Base-by-base conservation (phyloP, 2,888 invertebrate species). In the Lasius platythorax region DNA sequence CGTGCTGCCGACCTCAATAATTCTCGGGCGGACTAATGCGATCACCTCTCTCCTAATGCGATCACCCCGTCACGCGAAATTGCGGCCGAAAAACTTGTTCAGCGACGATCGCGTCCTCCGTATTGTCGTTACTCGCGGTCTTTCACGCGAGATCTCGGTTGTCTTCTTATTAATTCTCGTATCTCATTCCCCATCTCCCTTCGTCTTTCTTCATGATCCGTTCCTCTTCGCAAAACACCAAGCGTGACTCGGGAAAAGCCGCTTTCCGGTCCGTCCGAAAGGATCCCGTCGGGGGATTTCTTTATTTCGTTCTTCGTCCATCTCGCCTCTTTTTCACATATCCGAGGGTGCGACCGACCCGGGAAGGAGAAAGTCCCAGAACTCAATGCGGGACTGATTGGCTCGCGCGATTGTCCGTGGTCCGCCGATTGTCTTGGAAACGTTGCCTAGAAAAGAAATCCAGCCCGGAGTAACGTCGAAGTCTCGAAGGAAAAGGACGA, bases 381-480 rank as follows among this genome's bases (percentile, higher is more conserved):
- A 83, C 83, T 92, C 87, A 88, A 91, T 92, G 87, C 85, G 88
- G 85, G 87, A 87, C 89, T 92, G 92, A 92, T 92, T 93, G 92
- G 90, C 88, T 74, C 86, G 85, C 78, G 86, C 84, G 89, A 92
- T 92, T 91, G 91, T 91, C 86, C 83, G 87, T 79, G 64, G 81
- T 72, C 73, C 66, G 56, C 56, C 85, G 89, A 92, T 92, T 92
- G 92, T 92, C 92, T 90, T 84, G 85, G n/a, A 83, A 58, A 82
- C 70, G 64, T 82, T 56, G 56, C 58, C 66, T 72, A n/a, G 74
- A 68, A 86, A 53, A 89, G 88, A 87, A 88, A 91, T 89, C 81
- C 86, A 73, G 46, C 56, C 81, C 83, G 87, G n/a, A 85, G 85
- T 28, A 85, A 84, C 82, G 83, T 84, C 82, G 84, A 86, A 88